Base-by-base conservation (phyloP, 2,113 vertebrate species). In the Poeciliopsis turrubarensis region DNA sequence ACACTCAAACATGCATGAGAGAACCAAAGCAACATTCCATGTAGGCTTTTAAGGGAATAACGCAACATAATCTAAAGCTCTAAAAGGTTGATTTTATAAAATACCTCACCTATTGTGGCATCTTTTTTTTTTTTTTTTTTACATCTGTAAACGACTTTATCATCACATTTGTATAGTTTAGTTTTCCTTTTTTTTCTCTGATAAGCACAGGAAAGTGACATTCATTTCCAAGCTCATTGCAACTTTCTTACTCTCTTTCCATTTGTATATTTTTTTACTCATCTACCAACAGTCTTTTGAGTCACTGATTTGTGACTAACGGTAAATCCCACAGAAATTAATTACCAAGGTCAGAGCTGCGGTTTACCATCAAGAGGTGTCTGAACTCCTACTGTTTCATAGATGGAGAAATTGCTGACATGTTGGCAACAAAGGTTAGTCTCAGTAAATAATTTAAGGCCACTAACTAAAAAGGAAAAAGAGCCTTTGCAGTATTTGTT, bases 281-380 rank as follows among this genome's bases (percentile, higher is more conserved):
- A 9, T 41, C 63, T 22, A 62, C 72, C 62, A 76, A 62, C 70
- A 77, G 37, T 60, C 62, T 73, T 68, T 65, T 82, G 68, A 78
- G 64, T 75, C 78, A 31, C 27, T 75, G 68, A 75, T 84, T 80
- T 68, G 32, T 79, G 85, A 87, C 86, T 82, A 79, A 84, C 79
- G 79, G 65, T 57, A 85, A 77, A 70, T 92, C 90, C 90, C 92
- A 69, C 60, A 79, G 88, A 93, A 91, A 94, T 91, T 85, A 92
- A 92, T 94, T 89, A 92, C 90, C 83, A 83, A 84, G 81, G 88
- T 91, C 87, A 87, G 78, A 76, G 67, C 68, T 44, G 71, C 76
- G 81, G 85, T 88, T 82, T 81, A 88, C 86, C 91, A 87, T 88
- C 86, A 69, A 68, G 15, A 68, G 78, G 78, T 81, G 63, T 90